Percentiles rank a stretch among this genome's conserved stretches.
These are phyloP conservation scores for Danio albolineatus DNA, from an alignment of 2,797 vertebrate genomes.

Conservation along the genomic window DNA sequence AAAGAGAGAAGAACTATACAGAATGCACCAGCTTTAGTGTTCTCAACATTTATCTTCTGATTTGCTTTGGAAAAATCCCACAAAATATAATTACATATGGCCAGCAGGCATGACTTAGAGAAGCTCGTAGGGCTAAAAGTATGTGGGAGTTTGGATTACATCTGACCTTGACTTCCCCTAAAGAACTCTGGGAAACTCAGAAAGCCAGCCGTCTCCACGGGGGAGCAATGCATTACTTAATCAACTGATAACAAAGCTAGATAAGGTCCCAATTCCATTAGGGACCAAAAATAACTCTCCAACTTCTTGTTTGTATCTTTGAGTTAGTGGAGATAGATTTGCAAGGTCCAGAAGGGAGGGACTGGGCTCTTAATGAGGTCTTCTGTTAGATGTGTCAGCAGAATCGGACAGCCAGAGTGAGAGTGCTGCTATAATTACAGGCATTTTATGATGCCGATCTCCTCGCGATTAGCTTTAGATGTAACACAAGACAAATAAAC, in stretches of 20 bases:
- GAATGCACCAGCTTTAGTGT: slow-evolving; percentile 17
- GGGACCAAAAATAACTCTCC: slow-evolving; percentile 73
- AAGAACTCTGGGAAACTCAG: slow-evolving; percentile 66
- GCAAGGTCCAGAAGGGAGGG: slow-evolving; percentile 37
- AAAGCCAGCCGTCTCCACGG: slow-evolving; percentile 62
- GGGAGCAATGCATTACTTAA: slow-evolving; percentile 76
- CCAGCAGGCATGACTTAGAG: slow-evolving; percentile 36
- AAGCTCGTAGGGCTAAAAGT: slow-evolving; percentile 59
- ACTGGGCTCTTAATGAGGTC: slow-evolving; percentile 65
- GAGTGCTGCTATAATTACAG: slow-evolving; percentile 38
- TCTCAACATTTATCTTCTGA: slow-evolving; percentile 25
- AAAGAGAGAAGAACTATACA: neutral
- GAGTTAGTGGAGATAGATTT: slow-evolving; percentile 63
- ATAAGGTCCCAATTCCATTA: slow-evolving; percentile 81
- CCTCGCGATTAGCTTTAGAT: slow-evolving; percentile 19
- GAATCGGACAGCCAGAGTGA: slow-evolving; percentile 55
- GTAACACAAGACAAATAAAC: slow-evolving; percentile 20
- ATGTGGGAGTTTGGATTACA: slow-evolving; percentile 71
- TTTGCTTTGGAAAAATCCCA: slow-evolving; percentile 60
- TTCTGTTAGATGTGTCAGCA: slow-evolving; percentile 64
- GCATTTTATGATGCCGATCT: slow-evolving; percentile 41
- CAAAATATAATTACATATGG: slow-evolving; percentile 74
- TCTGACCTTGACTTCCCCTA: slow-evolving; percentile 81
- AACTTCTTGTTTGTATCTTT: slow-evolving; percentile 63
- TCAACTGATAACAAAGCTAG: slow-evolving; percentile 79